A percentile compares a stretch with the other conserved stretches of the same genome.
Conservation (phyloP, 2,888 invertebrate species). For the Diarsia dahlii region DNA sequence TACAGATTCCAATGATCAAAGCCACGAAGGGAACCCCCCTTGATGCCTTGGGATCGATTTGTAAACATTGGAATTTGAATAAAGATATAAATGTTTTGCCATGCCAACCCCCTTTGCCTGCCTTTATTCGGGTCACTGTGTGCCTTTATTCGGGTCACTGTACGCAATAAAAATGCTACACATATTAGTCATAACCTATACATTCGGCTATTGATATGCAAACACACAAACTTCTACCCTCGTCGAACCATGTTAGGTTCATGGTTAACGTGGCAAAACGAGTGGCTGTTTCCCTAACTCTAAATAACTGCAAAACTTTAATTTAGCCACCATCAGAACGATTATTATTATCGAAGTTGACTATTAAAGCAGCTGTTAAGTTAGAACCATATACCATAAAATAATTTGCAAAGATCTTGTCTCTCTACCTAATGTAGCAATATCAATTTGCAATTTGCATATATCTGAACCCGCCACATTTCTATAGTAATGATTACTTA, state of each 20-base stretch:
- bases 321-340: neutral
- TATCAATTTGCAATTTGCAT: neutral
- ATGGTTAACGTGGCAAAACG: neutral
- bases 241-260: neutral
- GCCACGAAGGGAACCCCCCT: too few species aligned
- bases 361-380: neutral
- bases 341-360: too few species aligned
- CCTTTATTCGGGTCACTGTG: neutral
- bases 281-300: neutral
- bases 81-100: too few species aligned
- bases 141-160: neutral
- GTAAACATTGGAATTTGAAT: too few species aligned
- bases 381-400: neutral
- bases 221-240: too few species aligned
- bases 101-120: too few species aligned
- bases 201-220: neutral
- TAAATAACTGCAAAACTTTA: neutral
- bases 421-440: neutral
- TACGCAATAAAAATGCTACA: neutral
- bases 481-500: conserved; percentile 61
- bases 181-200: neutral
- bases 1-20: neutral
- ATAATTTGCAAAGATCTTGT: neutral
- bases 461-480: conserved; percentile 49
- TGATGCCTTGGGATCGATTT: too few species aligned